These are phyloP conservation scores for Scarus forsteni DNA, from an alignment of 2,797 vertebrate genomes.

Conservation along the genomic window DNA sequence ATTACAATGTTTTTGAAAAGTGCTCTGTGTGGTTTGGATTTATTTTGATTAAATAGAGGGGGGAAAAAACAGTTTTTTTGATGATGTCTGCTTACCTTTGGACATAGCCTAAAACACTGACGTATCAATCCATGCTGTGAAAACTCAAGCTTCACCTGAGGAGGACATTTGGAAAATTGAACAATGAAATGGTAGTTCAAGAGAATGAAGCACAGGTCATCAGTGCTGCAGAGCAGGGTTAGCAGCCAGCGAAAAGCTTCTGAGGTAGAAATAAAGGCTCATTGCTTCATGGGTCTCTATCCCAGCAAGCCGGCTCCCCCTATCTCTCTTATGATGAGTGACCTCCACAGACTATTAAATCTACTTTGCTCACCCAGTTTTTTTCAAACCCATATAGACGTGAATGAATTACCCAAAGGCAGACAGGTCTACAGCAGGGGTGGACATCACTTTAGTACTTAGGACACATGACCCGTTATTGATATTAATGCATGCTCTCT, in stretches of 20 bases:
- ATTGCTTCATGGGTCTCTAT: conserved; percentile 70
- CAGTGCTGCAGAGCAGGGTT: conserved; percentile 63
- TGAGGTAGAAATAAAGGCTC: conserved; percentile 78
- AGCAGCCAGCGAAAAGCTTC: conserved; percentile 65
- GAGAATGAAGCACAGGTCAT: conserved; percentile 25
- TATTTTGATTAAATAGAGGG: too few relatives aligned
- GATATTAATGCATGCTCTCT: conserved; percentile 72
- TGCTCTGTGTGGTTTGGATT: too few relatives aligned
- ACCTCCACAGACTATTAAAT: conserved; percentile 81
- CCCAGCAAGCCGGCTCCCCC: conserved; percentile 69
- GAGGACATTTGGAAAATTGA: conserved; percentile 40
- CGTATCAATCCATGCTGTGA: conserved; percentile 45
- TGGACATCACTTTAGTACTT: conserved; percentile 66
- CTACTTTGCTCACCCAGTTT: conserved; percentile 70
- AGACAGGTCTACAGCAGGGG: conserved; percentile 63
- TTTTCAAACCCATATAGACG: conserved; percentile 64
- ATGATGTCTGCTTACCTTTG: too few relatives aligned
- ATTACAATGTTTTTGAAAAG: too few relatives aligned
- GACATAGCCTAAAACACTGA: conserved; percentile 24
- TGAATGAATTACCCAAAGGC: conserved; percentile 74
- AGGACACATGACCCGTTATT: conserved; percentile 61
- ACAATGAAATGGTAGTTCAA: conserved; percentile 50
- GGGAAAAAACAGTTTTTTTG: too few relatives aligned
- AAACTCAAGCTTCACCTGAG: conserved; percentile 62
- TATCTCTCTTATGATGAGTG: conserved; percentile 80